A percentile compares a stretch with the other conserved stretches of the same genome.
phyloP scores from a whole-genome alignment of 2,888 invertebrate genomes.

The Aleiodes testaceus region DNA sequence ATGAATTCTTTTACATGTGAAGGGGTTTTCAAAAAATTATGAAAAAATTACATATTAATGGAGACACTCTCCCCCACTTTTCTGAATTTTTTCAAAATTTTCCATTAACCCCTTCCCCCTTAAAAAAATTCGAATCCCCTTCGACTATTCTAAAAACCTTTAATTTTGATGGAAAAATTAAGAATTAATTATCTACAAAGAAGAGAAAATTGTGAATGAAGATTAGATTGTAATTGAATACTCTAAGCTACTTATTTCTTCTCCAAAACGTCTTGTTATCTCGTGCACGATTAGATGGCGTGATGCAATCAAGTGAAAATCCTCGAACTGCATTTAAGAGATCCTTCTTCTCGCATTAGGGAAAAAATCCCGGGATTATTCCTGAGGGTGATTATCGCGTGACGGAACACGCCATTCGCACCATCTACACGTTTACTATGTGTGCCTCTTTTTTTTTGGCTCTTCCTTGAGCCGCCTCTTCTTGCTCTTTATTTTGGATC shows the following conservation, averaged over 20 bases:
- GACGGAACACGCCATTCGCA: slow-evolving; percentile 4
- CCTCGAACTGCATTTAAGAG: slow-evolving; percentile 3
- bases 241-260: neutral
- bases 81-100: neutral
- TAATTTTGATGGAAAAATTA: too few species aligned
- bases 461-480: too few species aligned
- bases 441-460: neutral
- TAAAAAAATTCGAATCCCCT: too few species aligned
- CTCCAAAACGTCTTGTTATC: slow-evolving; percentile 18
- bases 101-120: too few species aligned
- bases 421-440: neutral
- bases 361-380: neutral
- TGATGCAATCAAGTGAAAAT: slow-evolving; percentile 8
- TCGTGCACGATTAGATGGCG: slow-evolving; percentile 5
- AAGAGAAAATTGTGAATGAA: neutral
- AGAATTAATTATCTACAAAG: neutral
- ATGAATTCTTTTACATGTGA: too few species aligned
- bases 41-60: neutral
- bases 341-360: slow-evolving; percentile 22
- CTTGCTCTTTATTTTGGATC: too few species aligned
- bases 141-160: too few species aligned
- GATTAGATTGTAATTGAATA: too few species aligned
- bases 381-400: slow-evolving; percentile 16
- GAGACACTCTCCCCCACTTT: neutral
- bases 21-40: neutral